A percentile compares a stretch with the other conserved stretches of the same genome.
Conservation (phyloP, 2,797 vertebrate genomes). For the Myotis vivesi region DNA sequence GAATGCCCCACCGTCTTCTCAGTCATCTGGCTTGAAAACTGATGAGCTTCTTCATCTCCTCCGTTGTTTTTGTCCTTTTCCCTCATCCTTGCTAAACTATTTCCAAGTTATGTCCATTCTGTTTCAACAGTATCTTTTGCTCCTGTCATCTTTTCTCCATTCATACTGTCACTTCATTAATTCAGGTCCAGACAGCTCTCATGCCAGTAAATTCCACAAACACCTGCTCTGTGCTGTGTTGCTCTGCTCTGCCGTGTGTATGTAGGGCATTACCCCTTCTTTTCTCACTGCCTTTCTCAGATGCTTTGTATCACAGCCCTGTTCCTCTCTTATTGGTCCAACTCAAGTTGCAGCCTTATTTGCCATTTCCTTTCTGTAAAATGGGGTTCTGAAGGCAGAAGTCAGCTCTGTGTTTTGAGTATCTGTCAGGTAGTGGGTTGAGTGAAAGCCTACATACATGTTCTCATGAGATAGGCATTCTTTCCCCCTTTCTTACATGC, state of each 20-base stretch:
- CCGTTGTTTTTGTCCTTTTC: neutral
- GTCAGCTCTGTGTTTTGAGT: neutral
- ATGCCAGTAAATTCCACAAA: neutral
- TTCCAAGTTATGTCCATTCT: neutral
- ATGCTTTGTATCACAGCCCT: neutral
- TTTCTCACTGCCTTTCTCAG: neutral
- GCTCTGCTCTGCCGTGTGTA: too few relatives aligned
- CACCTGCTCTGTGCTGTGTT: too few relatives aligned
- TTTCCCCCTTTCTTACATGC: neutral
- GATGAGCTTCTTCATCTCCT: neutral
- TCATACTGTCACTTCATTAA: neutral
- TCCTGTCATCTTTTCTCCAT: neutral
- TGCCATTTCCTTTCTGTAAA: neutral
- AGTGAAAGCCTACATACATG: neutral
- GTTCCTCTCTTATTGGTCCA: neutral
- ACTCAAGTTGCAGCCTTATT: neutral
- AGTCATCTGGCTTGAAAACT: neutral
- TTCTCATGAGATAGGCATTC: neutral
- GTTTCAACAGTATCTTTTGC: neutral
- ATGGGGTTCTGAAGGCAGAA: neutral
- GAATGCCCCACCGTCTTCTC: neutral
- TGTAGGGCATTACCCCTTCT: neutral
- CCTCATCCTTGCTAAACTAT: neutral
- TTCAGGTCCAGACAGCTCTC: neutral
- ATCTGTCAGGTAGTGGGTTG: neutral